A percentile compares a stretch with the other conserved stretches of the same genome.
Evolutionary conservation across 1,140 invertebrate species (phyloP).

Genomic region (Pentalonia nigronervosa): DNA sequence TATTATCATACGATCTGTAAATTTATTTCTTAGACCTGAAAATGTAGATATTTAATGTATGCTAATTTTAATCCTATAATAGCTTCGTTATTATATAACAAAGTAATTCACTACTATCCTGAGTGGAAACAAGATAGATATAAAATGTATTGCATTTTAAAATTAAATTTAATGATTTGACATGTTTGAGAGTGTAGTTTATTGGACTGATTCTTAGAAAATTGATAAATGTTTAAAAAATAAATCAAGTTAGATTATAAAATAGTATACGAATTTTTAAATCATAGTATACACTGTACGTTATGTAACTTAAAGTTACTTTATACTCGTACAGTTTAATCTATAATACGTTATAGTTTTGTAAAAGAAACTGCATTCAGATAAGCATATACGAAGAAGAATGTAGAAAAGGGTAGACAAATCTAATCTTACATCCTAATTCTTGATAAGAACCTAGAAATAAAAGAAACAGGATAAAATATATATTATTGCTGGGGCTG

Average conservation of each 20-base stretch:
- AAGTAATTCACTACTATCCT: background rate
- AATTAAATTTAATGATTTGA: background rate
- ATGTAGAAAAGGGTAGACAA: constrained; percentile 11
- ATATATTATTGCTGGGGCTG: background rate
- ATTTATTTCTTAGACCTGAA: background rate
- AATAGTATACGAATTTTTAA: background rate
- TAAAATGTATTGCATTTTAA: background rate
- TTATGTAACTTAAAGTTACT: background rate
- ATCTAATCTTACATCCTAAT: constrained; percentile 30
- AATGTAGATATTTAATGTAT: background rate
- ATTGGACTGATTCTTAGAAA: background rate
- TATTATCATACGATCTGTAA: background rate
- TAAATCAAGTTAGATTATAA: background rate
- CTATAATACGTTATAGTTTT: background rate
- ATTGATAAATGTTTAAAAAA: background rate
- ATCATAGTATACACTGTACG: background rate
- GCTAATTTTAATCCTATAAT: background rate
- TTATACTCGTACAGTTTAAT: background rate
- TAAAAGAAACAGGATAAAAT: constrained; percentile 24
- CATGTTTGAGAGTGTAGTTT: background rate
- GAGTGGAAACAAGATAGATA: background rate
- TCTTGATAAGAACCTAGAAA: constrained; percentile 18
- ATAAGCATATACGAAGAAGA: background rate
- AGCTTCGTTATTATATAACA: background rate
- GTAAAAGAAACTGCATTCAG: background rate